phyloP scores from a whole-genome alignment of 2,113 vertebrate species.

The Pipa parva region DNA sequence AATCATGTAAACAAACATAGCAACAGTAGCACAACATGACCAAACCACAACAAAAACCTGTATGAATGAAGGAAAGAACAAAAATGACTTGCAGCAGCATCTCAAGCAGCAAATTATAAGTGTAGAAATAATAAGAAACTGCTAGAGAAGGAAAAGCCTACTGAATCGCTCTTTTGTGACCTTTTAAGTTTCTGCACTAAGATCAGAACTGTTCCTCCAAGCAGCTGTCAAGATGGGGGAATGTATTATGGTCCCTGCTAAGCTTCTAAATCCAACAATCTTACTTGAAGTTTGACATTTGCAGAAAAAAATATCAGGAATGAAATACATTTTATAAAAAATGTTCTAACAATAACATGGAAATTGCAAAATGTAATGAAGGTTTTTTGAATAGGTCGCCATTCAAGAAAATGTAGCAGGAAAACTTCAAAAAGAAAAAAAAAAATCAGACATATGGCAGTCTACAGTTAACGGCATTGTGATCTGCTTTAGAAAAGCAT shows the following conservation, averaged over 20 bases:
- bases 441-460: not conserved
- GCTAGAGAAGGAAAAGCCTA: constrained; percentile 8
- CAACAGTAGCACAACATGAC: too few species aligned
- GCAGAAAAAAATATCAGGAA: constrained; percentile 26
- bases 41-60: too few species aligned
- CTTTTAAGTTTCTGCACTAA: constrained; percentile 21
- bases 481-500: not conserved
- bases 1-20: too few species aligned
- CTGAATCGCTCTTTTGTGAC: constrained; percentile 27
- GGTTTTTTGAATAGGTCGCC: constrained; percentile 5
- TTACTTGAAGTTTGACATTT: constrained; percentile 38
- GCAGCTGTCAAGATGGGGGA: constrained; percentile 32
- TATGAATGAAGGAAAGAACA: too few species aligned
- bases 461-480: not conserved
- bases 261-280: constrained; percentile 20
- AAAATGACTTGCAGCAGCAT: too few species aligned
- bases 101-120: not conserved
- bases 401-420: not conserved
- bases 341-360: not conserved
- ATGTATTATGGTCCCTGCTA: constrained; percentile 27
- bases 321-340: constrained; percentile 25
- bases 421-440: not conserved
- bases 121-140: constrained; percentile 3
- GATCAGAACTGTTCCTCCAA: constrained; percentile 14
- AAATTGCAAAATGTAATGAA: constrained; percentile 25